These are phyloP conservation scores for Plutella xylostella DNA, from an alignment of 2,888 invertebrate species.

Conservation along the genomic window DNA sequence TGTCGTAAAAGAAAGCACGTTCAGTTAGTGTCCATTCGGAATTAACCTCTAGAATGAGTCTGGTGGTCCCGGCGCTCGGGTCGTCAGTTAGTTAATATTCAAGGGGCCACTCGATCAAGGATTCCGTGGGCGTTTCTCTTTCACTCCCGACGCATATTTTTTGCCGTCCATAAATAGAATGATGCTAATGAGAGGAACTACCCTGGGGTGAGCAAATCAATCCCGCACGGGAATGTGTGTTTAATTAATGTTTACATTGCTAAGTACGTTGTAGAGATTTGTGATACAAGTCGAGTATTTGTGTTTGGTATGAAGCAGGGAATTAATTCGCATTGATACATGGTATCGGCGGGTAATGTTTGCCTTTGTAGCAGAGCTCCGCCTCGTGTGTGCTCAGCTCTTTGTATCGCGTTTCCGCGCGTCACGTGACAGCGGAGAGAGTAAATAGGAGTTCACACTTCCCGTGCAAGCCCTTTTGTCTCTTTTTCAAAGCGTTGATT, in stretches of 20 bases:
- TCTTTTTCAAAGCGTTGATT: no score
- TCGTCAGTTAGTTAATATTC: conserved; percentile 62
- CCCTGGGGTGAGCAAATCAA: background rate
- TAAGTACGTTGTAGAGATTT: background rate
- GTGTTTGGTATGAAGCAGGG: conserved; percentile 1
- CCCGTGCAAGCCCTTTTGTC: no score
- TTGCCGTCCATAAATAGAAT: background rate
- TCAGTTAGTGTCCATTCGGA: background rate
- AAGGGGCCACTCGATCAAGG: conserved; percentile 56
- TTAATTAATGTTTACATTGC: background rate
- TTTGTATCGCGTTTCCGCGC: no score
- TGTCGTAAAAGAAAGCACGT: background rate
- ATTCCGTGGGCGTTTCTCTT: conserved; percentile 52
- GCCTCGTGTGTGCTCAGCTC: background rate
- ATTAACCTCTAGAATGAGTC: background rate
- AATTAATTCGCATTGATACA: conserved; percentile 5
- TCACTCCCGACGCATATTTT: conserved; percentile 29
- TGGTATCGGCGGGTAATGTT: background rate
- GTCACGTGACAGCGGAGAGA: no score
- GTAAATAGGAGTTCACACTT: no score
- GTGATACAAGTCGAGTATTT: background rate
- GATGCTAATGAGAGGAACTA: no score
- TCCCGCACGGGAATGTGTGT: background rate
- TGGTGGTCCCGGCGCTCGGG: conserved; percentile 30
- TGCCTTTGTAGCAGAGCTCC: background rate